phyloP scores from a whole-genome alignment of 2,113 vertebrate species.

The Myotis yumanensis region DNA sequence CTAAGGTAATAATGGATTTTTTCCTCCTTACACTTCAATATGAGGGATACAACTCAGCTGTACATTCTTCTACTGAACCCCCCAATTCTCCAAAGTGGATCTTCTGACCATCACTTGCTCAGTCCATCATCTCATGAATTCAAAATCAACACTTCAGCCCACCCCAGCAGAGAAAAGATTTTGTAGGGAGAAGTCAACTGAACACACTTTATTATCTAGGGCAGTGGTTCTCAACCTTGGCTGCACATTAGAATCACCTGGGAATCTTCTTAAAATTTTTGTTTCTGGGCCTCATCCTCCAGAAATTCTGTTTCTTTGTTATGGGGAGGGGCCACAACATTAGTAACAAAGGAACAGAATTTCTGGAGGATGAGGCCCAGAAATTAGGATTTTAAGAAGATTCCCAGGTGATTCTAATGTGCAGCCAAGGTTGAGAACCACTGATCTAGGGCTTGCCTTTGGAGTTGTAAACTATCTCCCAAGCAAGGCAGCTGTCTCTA shows the following conservation, averaged over 20 bases:
- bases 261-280: no score
- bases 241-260: no score
- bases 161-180: background rate
- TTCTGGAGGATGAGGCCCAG: no score
- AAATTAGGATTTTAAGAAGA: no score
- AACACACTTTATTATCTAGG: background rate
- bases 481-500: background rate
- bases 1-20: background rate
- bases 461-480: background rate
- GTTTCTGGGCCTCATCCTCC: no score
- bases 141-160: background rate
- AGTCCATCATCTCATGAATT: background rate
- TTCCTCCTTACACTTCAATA: background rate
- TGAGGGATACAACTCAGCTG: background rate
- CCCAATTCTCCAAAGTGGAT: background rate
- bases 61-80: background rate
- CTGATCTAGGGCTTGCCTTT: background rate
- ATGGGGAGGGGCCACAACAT: no score
- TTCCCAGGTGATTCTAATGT: no score
- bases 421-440: no score
- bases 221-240: no score
- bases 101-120: background rate
- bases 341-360: no score
- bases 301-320: no score
- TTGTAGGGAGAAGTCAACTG: background rate